These are phyloP conservation scores for Polyergus mexicanus DNA, from an alignment of 1,140 invertebrate species.

Conservation along the genomic window DNA sequence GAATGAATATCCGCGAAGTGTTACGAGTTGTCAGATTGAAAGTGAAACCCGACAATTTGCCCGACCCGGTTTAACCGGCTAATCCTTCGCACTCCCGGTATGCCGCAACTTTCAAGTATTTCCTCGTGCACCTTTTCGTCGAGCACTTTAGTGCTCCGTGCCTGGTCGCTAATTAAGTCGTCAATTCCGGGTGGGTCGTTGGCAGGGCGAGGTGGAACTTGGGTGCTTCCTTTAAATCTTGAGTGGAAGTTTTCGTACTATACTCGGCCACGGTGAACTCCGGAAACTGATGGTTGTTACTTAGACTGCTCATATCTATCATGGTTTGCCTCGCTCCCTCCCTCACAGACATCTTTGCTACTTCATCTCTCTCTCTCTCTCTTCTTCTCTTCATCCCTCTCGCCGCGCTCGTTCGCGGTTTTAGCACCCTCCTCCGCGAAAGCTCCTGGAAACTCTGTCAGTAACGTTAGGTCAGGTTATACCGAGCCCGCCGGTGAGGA, in stretches of 20 bases:
- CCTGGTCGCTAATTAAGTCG: slow-evolving; percentile 76
- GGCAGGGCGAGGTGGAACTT: slow-evolving; percentile 55
- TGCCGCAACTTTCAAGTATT: slow-evolving; percentile 44
- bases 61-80: slow-evolving; percentile 61
- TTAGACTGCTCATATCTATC: slow-evolving; percentile 82
- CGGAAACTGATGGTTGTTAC: slow-evolving; percentile 80
- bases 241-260: slow-evolving; percentile 72
- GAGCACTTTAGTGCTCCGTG: slow-evolving; percentile 51
- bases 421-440: slow-evolving; percentile 71
- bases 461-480: slow-evolving; percentile 62
- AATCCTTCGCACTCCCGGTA: slow-evolving; percentile 46
- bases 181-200: slow-evolving; percentile 69
- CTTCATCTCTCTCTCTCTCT: slow-evolving; percentile 21
- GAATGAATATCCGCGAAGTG: slow-evolving; percentile 51
- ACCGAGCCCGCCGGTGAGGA: slow-evolving; percentile 39
- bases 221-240: slow-evolving; percentile 72
- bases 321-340: slow-evolving; percentile 61
- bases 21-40: slow-evolving; percentile 58
- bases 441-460: slow-evolving; percentile 63
- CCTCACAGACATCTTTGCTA: slow-evolving; percentile 11
- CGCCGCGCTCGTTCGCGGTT: slow-evolving; percentile 66
- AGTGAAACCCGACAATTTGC: slow-evolving; percentile 63
- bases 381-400: not conserved
- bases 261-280: slow-evolving; percentile 70
- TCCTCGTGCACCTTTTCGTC: slow-evolving; percentile 62